Evolutionary conservation across 2,888 invertebrate genomes (phyloP).

Genomic region (Platypus cylindrus): DNA sequence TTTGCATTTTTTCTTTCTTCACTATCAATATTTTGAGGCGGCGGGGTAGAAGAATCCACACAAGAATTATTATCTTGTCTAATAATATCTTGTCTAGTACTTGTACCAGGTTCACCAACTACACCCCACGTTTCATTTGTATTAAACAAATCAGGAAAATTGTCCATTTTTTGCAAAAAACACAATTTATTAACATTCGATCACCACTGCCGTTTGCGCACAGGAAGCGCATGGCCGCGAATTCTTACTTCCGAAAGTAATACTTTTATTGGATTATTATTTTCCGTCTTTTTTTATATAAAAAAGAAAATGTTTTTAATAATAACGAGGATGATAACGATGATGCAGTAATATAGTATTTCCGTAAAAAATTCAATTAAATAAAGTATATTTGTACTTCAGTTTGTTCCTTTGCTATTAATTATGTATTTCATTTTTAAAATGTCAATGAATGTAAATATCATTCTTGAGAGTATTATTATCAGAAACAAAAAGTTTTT

Average conservation of each 20-base stretch:
- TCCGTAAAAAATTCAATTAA: no score
- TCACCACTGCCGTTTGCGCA: conserved; percentile 16
- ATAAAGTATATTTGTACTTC: no score
- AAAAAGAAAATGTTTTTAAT: no score
- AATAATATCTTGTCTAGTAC: conserved; percentile 20
- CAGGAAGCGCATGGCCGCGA: conserved; percentile 24
- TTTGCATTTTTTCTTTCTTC: conserved; percentile 50
- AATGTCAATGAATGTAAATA: no score
- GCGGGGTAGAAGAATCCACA: conserved; percentile 49
- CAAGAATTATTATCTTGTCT: conserved; percentile 29
- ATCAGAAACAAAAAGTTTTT: no score
- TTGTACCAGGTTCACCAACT: conserved; percentile 16
- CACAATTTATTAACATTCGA: conserved; percentile 17
- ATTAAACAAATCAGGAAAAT: conserved; percentile 36
- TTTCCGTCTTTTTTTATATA: no score
- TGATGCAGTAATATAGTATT: no score
- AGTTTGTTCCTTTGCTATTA: no score
- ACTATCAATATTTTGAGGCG: conserved; percentile 33
- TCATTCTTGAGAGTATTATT: no score
- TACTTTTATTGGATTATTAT: conserved; percentile 3
- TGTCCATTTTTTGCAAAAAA: conserved; percentile 33
- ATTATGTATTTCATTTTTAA: no score
- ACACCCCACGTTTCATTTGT: conserved; percentile 28
- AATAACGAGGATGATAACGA: no score
- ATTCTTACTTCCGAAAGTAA: conserved; percentile 2